Conservation (phyloP, 2,888 invertebrate species). For the Eupeodes luniger region DNA sequence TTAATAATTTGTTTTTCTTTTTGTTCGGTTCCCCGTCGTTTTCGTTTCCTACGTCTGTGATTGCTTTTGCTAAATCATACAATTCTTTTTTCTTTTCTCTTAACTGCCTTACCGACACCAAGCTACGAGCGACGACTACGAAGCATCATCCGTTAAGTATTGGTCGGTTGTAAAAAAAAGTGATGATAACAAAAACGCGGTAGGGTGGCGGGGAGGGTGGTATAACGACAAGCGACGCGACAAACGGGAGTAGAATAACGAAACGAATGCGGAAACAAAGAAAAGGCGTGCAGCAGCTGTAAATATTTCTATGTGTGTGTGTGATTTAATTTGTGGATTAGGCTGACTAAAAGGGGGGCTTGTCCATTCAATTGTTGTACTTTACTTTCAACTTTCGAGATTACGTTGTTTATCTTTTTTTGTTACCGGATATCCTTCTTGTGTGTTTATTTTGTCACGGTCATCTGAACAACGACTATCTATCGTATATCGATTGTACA, state of each 20-base stretch:
- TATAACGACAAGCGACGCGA: too few relatives aligned
- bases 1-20: neutral
- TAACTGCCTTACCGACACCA: constrained; percentile 24
- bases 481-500: neutral
- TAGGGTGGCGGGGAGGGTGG: neutral
- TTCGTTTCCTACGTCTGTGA: neutral
- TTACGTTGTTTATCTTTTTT: constrained; percentile 21
- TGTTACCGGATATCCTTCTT: constrained; percentile 48
- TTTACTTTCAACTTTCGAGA: neutral
- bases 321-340: constrained; percentile 40
- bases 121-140: neutral
- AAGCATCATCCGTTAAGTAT: neutral
- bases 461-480: neutral
- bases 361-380: neutral
- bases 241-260: constrained; percentile 2
- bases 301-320: neutral
- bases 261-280: constrained; percentile 33
- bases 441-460: constrained; percentile 4
- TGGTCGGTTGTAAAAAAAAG: neutral
- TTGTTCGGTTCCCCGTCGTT: too few relatives aligned
- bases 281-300: constrained; percentile 9
- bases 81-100: neutral
- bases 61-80: neutral
- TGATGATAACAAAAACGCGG: constrained; percentile 1
- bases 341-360: constrained; percentile 3